These are phyloP conservation scores for Gila robusta DNA, from an alignment of 2,797 vertebrate species.

Conservation along the genomic window DNA sequence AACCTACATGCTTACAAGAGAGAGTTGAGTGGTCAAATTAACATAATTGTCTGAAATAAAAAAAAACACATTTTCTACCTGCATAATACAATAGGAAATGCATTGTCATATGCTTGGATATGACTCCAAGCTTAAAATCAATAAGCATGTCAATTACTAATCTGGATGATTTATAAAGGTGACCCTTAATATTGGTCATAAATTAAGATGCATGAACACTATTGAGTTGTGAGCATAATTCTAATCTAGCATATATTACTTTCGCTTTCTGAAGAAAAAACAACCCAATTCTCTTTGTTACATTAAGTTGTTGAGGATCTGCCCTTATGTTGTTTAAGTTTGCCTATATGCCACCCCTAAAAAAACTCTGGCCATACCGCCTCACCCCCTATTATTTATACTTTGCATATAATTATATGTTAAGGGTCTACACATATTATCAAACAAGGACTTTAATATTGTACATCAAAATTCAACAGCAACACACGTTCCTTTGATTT, in stretches of 20 bases:
- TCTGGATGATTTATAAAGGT: constrained; percentile 39
- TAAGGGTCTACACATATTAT: too few relatives aligned
- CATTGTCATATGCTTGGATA: neutral
- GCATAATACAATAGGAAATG: neutral
- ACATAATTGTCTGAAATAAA: neutral
- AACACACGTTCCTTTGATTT: too few relatives aligned
- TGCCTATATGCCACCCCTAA: too few relatives aligned
- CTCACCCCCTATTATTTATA: too few relatives aligned
- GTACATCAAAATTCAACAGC: too few relatives aligned
- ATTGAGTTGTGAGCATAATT: neutral
- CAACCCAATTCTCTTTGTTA: neutral
- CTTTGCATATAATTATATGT: too few relatives aligned
- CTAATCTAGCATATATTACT: neutral
- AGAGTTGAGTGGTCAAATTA: constrained; percentile 11
- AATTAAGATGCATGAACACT: constrained; percentile 20
- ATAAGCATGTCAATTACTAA: neutral
- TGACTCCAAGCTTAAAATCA: constrained; percentile 28
- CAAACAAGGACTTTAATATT: too few relatives aligned
- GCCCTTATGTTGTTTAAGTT: too few relatives aligned
- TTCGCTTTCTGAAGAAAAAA: neutral
- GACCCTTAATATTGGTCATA: neutral
- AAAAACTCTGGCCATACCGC: too few relatives aligned
- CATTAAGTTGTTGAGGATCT: too few relatives aligned
- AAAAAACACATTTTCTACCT: neutral
- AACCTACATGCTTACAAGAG: neutral